phyloP scores from a whole-genome alignment of 1,140 invertebrate genomes.

The Drosophila ambigua region DNA sequence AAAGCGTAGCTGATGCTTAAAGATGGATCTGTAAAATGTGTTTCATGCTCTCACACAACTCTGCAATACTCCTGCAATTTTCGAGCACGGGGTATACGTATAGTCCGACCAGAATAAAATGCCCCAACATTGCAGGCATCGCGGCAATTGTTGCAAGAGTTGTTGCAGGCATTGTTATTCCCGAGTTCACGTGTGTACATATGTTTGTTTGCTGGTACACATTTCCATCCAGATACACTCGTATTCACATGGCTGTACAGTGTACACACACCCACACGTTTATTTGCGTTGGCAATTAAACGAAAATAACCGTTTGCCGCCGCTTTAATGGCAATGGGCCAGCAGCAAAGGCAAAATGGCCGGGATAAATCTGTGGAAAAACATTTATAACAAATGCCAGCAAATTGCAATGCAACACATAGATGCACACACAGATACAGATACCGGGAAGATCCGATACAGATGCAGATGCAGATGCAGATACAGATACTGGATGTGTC shows the following conservation, averaged over 20 bases:
- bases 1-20: too few relatives aligned
- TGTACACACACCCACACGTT: conserved; percentile 12
- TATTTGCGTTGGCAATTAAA: conserved; percentile 71
- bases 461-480: background rate
- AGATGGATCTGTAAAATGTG: too few relatives aligned
- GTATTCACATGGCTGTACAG: conserved; percentile 16
- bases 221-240: conserved; percentile 19
- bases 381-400: conserved; percentile 36
- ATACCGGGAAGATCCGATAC: conserved; percentile 3
- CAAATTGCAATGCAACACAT: conserved; percentile 41
- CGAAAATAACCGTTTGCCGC: conserved; percentile 55
- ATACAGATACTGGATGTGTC: conserved; percentile 3
- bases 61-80: too few relatives aligned
- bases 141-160: conserved; percentile 49
- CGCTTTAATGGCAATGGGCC: conserved; percentile 13
- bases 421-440: conserved; percentile 9
- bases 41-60: too few relatives aligned
- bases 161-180: conserved; percentile 53
- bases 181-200: conserved; percentile 15
- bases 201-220: conserved; percentile 4
- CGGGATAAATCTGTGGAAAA: conserved; percentile 27
- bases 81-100: too few relatives aligned
- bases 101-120: conserved; percentile 18
- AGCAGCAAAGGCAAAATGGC: conserved; percentile 19
- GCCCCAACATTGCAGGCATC: conserved; percentile 34